Evolutionary conservation across 2,888 invertebrate species (phyloP).

Genomic region (Aphrophora alni): DNA sequence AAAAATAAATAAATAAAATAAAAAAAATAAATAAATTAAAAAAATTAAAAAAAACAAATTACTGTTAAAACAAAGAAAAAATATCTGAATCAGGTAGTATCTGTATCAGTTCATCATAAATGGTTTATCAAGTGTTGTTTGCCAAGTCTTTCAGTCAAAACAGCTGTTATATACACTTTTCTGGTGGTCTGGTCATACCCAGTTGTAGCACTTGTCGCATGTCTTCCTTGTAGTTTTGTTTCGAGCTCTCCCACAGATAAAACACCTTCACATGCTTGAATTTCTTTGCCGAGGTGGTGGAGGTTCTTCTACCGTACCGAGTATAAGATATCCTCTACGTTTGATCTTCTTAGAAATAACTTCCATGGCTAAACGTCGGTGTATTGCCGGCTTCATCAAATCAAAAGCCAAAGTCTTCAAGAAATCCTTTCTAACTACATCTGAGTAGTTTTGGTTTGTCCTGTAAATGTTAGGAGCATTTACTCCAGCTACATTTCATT

Average conservation of each 20-base stretch:
- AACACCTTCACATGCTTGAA: background rate
- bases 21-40: too few relatives aligned
- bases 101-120: too few relatives aligned
- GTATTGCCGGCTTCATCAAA: background rate
- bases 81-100: too few relatives aligned
- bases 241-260: conserved; percentile 9
- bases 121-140: too few relatives aligned
- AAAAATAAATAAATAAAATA: too few relatives aligned
- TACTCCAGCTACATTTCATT: background rate
- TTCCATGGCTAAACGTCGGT: background rate
- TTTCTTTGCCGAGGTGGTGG: conserved; percentile 1
- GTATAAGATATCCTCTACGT: background rate
- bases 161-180: conserved; percentile 15
- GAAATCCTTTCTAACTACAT: background rate
- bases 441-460: background rate
- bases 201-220: conserved; percentile 7
- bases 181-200: conserved; percentile 23
- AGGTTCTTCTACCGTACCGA: background rate
- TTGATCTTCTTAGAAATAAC: background rate
- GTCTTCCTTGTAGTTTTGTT: conserved; percentile 24
- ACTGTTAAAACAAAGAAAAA: too few relatives aligned
- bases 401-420: background rate
- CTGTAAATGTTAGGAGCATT: conserved; percentile 17
- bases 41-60: too few relatives aligned
- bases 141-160: background rate